Base-by-base conservation (phyloP, 2,888 invertebrate species). In the Conistra vaccinii region DNA sequence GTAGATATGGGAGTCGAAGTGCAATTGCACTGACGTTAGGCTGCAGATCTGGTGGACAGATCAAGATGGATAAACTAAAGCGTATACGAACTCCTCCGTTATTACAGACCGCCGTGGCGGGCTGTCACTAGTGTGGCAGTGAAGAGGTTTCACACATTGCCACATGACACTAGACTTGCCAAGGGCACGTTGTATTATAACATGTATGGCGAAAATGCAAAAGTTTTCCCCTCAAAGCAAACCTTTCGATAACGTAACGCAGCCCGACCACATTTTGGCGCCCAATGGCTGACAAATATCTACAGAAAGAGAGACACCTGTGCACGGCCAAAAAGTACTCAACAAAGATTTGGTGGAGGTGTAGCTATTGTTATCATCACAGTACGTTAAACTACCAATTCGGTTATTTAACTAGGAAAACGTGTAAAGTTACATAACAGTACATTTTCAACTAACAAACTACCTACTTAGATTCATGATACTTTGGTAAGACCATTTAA, bases 11-110 rank as follows among this genome's bases (percentile, higher is more conserved):
- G 23, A 20, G 10, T 61, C 23, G 1, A 26, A 51, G 45, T 78
- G 5, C 63, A 65, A 6, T 53, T 75, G 39, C 39, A 77, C 70
- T 80, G 9, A 48, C 7, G 0, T 51, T 26, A 55, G 12, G 1
- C 9, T 32, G 69, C 10, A 6, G 17, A 20, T 42, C 9, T 73
- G 2, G 3, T 51, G 2, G 1, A 12, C 17, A 5, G 32, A 32
- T 51, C n/a, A n/a, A 57, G 20, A 51, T 45, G 9, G 6, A 26
- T 29, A 9, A 17, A 14, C 1, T 0, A 35, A 51, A 48, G 20
- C 48, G 48, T 48, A 45, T 17, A 48, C 20, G 20, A 20, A 48
- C 48, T 48, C 20, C 7, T 48, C 7, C 48, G 48, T 48, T 48
- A 3, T 48, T 48, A 48, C 48, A 20, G 20, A 20, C 20, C 2